These are phyloP conservation scores for Dicerorhinus sumatrensis DNA, from an alignment of 2,113 vertebrate genomes.

Conservation along the genomic window DNA sequence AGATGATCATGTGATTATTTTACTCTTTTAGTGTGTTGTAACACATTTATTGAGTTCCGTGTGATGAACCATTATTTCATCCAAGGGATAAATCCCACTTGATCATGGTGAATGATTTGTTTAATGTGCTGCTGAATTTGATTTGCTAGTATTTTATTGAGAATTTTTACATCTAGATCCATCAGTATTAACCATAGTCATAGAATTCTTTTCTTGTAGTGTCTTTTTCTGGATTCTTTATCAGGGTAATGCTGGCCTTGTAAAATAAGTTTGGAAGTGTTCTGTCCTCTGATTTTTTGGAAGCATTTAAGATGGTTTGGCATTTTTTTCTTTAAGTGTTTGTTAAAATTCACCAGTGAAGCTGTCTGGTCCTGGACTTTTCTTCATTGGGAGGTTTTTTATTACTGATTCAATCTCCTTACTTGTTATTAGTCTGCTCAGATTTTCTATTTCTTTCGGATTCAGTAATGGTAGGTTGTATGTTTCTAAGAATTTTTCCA, in stretches of 20 bases:
- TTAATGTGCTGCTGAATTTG: not conserved
- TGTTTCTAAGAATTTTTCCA: not conserved
- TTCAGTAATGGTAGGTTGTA: not conserved
- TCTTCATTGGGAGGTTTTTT: not conserved
- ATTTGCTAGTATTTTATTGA: not conserved
- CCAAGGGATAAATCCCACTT: not conserved
- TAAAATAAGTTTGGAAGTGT: not conserved
- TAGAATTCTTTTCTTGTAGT: not conserved
- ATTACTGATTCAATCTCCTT: not conserved
- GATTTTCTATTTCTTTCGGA: not conserved
- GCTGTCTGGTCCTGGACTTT: not conserved
- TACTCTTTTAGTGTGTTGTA: not conserved
- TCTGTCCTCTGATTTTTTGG: not conserved
- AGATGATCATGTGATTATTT: not conserved
- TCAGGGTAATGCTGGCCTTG: not conserved
- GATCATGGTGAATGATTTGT: not conserved
- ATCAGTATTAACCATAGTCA: not conserved
- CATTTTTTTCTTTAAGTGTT: not conserved
- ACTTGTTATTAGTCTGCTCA: not conserved
- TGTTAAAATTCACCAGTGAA: not conserved
- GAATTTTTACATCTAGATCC: not conserved
- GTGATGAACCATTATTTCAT: not conserved
- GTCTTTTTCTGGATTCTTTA: not conserved
- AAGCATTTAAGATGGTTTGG: not conserved
- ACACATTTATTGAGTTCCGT: not conserved